Conservation (phyloP, 2,888 invertebrate genomes). For the Epinotia bilunana region DNA sequence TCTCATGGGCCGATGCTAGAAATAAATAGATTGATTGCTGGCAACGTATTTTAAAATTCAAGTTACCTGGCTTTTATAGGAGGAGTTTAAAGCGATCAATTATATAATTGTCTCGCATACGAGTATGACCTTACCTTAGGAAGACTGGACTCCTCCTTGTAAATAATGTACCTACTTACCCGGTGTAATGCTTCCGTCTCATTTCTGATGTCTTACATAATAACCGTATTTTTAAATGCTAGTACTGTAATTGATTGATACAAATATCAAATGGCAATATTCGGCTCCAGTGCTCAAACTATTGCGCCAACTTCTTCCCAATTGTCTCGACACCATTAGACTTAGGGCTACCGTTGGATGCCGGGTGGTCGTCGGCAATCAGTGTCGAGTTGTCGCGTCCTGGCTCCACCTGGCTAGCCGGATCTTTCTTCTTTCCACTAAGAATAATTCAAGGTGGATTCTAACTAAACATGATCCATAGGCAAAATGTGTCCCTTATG, state of each 20-base stretch:
- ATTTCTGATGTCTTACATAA: neutral
- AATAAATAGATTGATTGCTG: neutral
- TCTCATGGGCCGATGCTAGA: neutral
- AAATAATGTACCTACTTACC: neutral
- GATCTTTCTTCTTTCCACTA: neutral
- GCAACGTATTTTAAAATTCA: neutral
- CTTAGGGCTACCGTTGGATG: neutral
- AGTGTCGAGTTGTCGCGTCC: constrained; percentile 16
- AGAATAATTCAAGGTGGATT: neutral
- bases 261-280: neutral
- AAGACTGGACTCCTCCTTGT: neutral
- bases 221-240: neutral
- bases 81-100: too few species aligned
- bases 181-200: neutral
- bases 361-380: constrained; percentile 48
- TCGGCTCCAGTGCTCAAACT: neutral
- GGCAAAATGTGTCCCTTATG: neutral
- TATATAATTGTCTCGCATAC: too few species aligned
- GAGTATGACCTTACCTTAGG: too few species aligned
- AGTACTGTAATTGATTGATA: neutral
- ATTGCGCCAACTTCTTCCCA: constrained; percentile 8
- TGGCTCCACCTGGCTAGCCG: constrained; percentile 9
- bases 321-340: neutral
- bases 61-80: too few species aligned
- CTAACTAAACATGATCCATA: neutral